Evolutionary conservation across 2,888 invertebrate species (phyloP), one percentile per base, ranked within the genome.

Genomic region (Dicranocentrus wangi): DNA sequence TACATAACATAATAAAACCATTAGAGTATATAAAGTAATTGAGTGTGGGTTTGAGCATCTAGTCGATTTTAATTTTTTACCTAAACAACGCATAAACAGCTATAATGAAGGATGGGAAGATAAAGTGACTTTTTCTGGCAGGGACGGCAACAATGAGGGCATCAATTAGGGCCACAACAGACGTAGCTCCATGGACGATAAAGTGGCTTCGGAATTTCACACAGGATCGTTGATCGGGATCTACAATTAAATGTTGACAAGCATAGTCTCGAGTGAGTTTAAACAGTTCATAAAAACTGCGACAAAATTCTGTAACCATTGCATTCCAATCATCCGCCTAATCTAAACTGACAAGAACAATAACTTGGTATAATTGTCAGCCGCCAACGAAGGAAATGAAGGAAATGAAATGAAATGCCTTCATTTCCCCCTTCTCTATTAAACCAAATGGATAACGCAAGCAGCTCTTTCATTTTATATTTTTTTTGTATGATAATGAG

Each of bases 181-280:
- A 63, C 5, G 75, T 71, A 2, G 70, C 66, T 8, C 82, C 82
- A 55, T 83, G 83, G 1, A 79, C 76, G 60, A 83, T 82, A 27
- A 51, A 83, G 32, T 82, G 82, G 47, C 81, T 83, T 25, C 71
- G 61, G 28, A 79, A 79, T 55, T 51, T 53, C 39, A 68, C 79
- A 47, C 83, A 83, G 5, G 61, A 0, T 5, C 42, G 39, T 23
- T 82, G 75, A 8, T 79, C 55, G 5, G 80, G 71, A 68, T 80
- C 83, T 83, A 42, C n/a, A 69, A 32, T 13, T 43, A 47, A 55
- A 51, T n/a, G n/a, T n/a, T n/a, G n/a, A n/a, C n/a, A n/a, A n/a
- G n/a, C n/a, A n/a, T n/a, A n/a, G n/a, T n/a, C n/a, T n/a, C n/a
- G n/a, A n/a, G n/a, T n/a, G n/a, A n/a, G n/a, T n/a, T n/a, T n/a